Evolutionary conservation across 2,113 vertebrate species (phyloP), one percentile per base, ranked within the genome.

Genomic region (Anhinga rufa): DNA sequence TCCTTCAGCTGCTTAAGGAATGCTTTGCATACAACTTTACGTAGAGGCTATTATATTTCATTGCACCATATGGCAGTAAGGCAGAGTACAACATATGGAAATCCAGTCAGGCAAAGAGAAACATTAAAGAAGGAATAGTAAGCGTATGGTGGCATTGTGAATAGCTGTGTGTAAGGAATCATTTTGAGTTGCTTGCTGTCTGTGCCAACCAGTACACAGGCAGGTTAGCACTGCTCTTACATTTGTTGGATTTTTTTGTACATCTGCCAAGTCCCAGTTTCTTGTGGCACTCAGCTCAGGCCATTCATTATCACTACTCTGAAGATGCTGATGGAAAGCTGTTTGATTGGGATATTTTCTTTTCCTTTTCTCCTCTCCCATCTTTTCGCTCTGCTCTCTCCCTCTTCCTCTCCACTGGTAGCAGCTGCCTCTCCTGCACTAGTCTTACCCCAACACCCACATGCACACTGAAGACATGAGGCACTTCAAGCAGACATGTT

Each of bases 21-120:
- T 66, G 44, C 55, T 90, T 91, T 94, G 88, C 62, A 77, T 70
- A 90, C 75, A 89, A 55, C 46, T 95, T 95, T 61, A 49, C 11
- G 9, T 49, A 66, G 69, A 86, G 84, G 42, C 32, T 68, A 38
- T 88, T 96, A 71, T 36, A 54, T 93, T 93, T 82, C 80, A 91
- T 89, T 88, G 79, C 91, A 90, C 95, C 95, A 96, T 95, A 93
- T 96, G 97, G 85, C 82, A 97, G 92, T 55, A 95, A 90, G 71
- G 91, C 32, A 57, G 87, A 89, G 89, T 61, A 82, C 69, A 90
- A 60, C 94, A 97, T 95, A 95, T 32, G 94, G 95, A 97, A 97
- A 97, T 70, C 70, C 89, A 94, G 93, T 93, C 94, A 97, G 85
- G 94, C 90, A 91, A 94, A 86, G 79, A 88, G 71, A 96, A 97